Evolutionary conservation across 2,113 vertebrate species (phyloP), one percentile per base, ranked within the genome.

Genomic region (Progne subis): DNA sequence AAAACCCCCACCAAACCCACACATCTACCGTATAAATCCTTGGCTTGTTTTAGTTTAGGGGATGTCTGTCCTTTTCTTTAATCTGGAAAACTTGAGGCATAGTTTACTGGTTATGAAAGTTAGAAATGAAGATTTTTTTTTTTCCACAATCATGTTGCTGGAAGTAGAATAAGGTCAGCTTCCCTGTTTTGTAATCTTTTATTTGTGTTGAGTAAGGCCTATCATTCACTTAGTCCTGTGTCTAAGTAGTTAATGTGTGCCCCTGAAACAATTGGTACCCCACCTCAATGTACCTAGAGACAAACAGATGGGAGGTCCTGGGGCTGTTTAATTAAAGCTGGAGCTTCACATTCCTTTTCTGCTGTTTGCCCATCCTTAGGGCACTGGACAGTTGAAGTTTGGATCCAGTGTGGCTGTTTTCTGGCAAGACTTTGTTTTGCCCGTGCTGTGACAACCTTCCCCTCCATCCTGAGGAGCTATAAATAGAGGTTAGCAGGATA

Each of bases 401-500:
- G 61, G 32, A 41, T 83, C 23, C 43, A 8, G 34, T 18, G 3
- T 34, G 82, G 41, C 61, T 53, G 4, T 50, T 7, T 34, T 65
- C 18, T 14, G 32, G 21, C 72, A 65, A 17, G 50, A 8, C 43
- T 63, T 61, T 2, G 19, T 67, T 90, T 82, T 90, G 13, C n/a
- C 6, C n/a, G 6, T 49, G 74, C 12, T 47, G 3, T 47, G 86
- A 14, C 43, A 67, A 0, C 63, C n/a, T 83, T 92, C 74, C 57
- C 77, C 69, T 83, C 61, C 63, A 31, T 92, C 77, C 17, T 8
- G 29, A 24, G n/a, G 26, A 59, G 55, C 85, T 95, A 92, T 94
- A 94, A 93, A 93, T 93, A 95, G 95, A 74, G 47, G 16, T 46
- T 37, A 39, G 80, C 92, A 88, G 90, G 94, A 94, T 85, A 74